Conservation (phyloP, 2,888 invertebrate genomes). For the Prenolepis imparis region DNA sequence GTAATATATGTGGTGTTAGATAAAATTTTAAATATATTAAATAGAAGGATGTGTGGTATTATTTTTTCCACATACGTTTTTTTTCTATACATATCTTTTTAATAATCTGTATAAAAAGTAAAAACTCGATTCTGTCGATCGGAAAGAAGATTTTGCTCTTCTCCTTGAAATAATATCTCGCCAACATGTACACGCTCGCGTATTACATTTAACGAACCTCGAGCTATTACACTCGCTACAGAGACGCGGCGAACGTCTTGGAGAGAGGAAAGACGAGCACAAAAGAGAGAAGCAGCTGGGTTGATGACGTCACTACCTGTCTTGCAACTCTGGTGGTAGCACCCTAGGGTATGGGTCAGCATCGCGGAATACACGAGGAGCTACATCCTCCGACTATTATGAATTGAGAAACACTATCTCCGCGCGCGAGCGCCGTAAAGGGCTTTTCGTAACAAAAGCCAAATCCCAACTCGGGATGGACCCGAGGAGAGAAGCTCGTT, state of each 20-base stretch:
- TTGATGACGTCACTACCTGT: conserved; percentile 84
- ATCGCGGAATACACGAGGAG: conserved; percentile 37
- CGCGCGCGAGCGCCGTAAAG: not conserved
- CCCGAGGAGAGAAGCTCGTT: conserved; percentile 14
- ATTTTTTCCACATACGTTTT: not conserved
- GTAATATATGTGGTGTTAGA: not conserved
- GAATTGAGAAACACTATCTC: conserved; percentile 56
- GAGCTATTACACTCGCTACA: conserved; percentile 40
- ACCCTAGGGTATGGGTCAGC: conserved; percentile 82
- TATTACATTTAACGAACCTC: conserved; percentile 48
- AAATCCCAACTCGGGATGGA: conserved; percentile 10
- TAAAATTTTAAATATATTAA: not conserved
- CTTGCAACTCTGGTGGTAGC: conserved; percentile 77
- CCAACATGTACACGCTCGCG: conserved; percentile 8
- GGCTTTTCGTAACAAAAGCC: conserved; percentile 38
- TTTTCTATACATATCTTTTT: conserved; percentile 10
- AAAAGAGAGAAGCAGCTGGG: conserved; percentile 78
- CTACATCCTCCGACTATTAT: conserved; percentile 54
- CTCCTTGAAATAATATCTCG: conserved; percentile 36
- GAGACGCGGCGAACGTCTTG: conserved; percentile 27
- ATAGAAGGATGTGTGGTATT: not conserved
- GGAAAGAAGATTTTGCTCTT: not conserved
- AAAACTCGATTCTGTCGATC: not conserved
- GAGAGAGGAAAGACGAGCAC: conserved; percentile 54
- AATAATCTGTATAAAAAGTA: conserved; percentile 10